A percentile compares a stretch with the other conserved stretches of the same genome.
These are phyloP conservation scores for Saturnia japonica DNA, from an alignment of 2,888 invertebrate species.

Conservation along the genomic window DNA sequence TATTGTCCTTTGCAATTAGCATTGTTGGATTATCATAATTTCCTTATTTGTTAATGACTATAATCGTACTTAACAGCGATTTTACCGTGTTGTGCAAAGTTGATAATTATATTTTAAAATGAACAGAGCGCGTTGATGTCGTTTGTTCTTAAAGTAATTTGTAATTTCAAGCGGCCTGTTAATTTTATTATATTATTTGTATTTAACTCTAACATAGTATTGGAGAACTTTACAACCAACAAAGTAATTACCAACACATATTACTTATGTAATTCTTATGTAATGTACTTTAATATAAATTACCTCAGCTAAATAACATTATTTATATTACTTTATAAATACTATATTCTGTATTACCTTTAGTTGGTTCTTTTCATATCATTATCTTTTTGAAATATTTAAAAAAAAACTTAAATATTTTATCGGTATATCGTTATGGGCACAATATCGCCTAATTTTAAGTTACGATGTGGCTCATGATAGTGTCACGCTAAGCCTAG, in stretches of 20 bases:
- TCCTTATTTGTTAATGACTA: conserved; percentile 40
- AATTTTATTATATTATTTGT: background rate
- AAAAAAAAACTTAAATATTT: too few relatives aligned
- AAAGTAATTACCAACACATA: background rate
- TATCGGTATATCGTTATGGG: too few relatives aligned
- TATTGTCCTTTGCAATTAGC: conserved; percentile 40
- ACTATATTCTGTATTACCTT: background rate
- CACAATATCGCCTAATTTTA: too few relatives aligned
- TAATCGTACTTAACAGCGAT: background rate
- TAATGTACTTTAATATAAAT: background rate
- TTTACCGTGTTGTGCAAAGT: conserved; percentile 21
- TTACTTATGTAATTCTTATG: background rate
- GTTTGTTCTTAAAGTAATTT: conserved; percentile 29
- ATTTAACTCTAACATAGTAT: background rate
- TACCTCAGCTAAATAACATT: background rate
- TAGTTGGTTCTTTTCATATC: background rate
- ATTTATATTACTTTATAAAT: too few relatives aligned
- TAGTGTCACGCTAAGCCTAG: too few relatives aligned
- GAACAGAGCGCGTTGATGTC: conserved; percentile 52
- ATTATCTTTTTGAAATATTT: too few relatives aligned
- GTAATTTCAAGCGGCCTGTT: background rate
- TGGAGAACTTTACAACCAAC: background rate
- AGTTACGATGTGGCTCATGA: too few relatives aligned
- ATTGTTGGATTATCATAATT: conserved; percentile 34
- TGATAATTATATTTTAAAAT: conserved; percentile 24